These are phyloP conservation scores for Fulmarus glacialis DNA, from an alignment of 2,113 vertebrate species.

Conservation along the genomic window DNA sequence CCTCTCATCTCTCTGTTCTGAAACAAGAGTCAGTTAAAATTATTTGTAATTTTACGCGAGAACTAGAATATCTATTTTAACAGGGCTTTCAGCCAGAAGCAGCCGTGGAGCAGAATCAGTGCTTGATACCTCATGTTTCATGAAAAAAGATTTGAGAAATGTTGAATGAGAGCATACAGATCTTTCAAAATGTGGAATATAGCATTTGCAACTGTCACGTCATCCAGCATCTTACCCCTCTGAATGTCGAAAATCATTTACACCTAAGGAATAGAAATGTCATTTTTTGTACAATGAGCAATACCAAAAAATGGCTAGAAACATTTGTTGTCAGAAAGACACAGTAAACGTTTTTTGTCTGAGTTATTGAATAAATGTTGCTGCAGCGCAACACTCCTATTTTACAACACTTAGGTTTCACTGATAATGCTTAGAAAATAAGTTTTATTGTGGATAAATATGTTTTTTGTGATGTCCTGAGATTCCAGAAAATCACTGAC, in stretches of 20 bases:
- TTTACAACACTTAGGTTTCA: neutral
- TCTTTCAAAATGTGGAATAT: neutral
- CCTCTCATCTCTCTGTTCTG: neutral
- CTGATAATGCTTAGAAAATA: neutral
- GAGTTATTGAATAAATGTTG: neutral
- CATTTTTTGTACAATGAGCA: neutral
- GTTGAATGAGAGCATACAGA: neutral
- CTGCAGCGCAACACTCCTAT: neutral
- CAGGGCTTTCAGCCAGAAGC: neutral
- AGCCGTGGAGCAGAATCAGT: neutral
- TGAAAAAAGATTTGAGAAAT: neutral
- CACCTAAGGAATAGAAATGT: neutral
- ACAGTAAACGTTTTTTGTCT: neutral
- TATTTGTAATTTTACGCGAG: neutral
- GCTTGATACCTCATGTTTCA: neutral
- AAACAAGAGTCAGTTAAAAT: conserved; percentile 18
- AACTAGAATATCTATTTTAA: neutral
- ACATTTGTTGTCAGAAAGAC: neutral
- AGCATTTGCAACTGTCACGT: neutral
- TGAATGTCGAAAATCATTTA: neutral
- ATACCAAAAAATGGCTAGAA: neutral
- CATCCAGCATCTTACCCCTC: neutral
- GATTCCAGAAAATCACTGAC: neutral
- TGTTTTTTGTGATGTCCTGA: neutral
- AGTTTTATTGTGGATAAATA: neutral